Conservation (phyloP, 2,888 invertebrate genomes). For the Heliconius ismenius region DNA sequence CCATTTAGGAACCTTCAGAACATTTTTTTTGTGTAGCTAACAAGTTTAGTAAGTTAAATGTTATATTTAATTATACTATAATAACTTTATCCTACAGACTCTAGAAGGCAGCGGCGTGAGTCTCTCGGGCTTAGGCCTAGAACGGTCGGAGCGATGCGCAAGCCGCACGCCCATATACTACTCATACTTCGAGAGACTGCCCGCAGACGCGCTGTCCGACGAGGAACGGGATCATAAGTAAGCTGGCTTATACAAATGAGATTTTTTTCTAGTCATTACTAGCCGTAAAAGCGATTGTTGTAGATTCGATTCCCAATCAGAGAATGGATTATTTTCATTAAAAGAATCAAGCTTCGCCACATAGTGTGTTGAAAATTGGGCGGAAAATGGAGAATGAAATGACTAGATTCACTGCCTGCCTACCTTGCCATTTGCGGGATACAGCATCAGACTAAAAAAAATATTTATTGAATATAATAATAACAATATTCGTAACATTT, state of each 20-base stretch:
- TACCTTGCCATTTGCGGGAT: too few relatives aligned
- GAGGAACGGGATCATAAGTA: slow-evolving; percentile 80
- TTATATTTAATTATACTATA: neutral
- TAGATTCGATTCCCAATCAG: neutral
- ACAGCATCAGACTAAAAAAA: too few relatives aligned
- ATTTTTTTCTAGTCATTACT: neutral
- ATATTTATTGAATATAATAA: too few relatives aligned
- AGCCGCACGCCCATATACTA: slow-evolving; percentile 82
- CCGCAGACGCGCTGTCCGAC: slow-evolving; percentile 84
- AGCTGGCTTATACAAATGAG: slow-evolving; percentile 38
- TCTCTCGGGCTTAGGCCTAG: slow-evolving; percentile 82
- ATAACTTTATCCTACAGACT: slow-evolving; percentile 52
- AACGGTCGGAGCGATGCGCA: slow-evolving; percentile 72
- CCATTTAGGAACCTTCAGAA: too few relatives aligned
- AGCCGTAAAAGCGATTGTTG: neutral
- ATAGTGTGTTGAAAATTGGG: too few relatives aligned
- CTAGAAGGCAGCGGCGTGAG: slow-evolving; percentile 82
- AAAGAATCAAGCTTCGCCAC: too few relatives aligned
- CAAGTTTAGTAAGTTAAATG: too few relatives aligned
- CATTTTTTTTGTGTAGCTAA: too few relatives aligned
- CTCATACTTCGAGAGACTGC: slow-evolving; percentile 86
- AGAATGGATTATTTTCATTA: neutral
- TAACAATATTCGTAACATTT: neutral
- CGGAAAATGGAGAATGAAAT: too few relatives aligned
- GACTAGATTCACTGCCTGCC: too few relatives aligned